Evolutionary conservation across 1,140 invertebrate species (phyloP).

Genomic region (Globodera rostochiensis): DNA sequence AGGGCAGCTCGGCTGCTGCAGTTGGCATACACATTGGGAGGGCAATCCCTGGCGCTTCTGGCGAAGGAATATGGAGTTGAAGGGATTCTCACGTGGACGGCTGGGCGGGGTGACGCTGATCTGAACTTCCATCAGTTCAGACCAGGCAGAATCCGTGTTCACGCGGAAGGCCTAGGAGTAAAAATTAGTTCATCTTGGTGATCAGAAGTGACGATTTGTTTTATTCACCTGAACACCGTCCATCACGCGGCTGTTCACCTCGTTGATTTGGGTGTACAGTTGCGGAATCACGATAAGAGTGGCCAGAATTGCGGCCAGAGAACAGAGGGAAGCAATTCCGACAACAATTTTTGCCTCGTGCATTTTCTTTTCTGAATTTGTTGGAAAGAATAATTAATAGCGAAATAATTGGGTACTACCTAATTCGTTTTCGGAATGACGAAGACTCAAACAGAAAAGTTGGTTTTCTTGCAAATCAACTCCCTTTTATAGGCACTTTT

Average conservation of each 20-base stretch:
- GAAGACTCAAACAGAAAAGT: neutral
- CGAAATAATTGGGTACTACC: neutral
- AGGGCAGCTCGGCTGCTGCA: slow-evolving; percentile 40
- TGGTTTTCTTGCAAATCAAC: neutral
- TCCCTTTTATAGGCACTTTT: neutral
- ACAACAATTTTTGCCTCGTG: slow-evolving; percentile 47
- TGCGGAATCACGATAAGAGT: slow-evolving; percentile 41
- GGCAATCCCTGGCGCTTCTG: slow-evolving; percentile 45
- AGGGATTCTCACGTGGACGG: slow-evolving; percentile 44
- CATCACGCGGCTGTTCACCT: slow-evolving; percentile 35
- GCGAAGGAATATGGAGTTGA: slow-evolving; percentile 51
- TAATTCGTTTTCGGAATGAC: neutral
- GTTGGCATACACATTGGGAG: slow-evolving; percentile 45
- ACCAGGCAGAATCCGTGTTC: slow-evolving; percentile 48
- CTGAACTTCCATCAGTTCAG: slow-evolving; percentile 52
- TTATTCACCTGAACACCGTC: slow-evolving; percentile 33
- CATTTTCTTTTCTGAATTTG: slow-evolving; percentile 27
- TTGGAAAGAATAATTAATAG: neutral
- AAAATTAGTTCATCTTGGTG: neutral
- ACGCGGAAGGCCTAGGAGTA: slow-evolving; percentile 34
- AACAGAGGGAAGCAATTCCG: slow-evolving; percentile 45
- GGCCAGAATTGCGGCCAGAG: slow-evolving; percentile 44
- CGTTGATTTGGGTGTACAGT: slow-evolving; percentile 46
- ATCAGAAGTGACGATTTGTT: neutral
- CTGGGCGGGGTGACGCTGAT: slow-evolving; percentile 44